Evolutionary conservation across 2,888 invertebrate species (phyloP), one percentile per base, ranked within the genome.

Genomic region (Tholera decimalis): DNA sequence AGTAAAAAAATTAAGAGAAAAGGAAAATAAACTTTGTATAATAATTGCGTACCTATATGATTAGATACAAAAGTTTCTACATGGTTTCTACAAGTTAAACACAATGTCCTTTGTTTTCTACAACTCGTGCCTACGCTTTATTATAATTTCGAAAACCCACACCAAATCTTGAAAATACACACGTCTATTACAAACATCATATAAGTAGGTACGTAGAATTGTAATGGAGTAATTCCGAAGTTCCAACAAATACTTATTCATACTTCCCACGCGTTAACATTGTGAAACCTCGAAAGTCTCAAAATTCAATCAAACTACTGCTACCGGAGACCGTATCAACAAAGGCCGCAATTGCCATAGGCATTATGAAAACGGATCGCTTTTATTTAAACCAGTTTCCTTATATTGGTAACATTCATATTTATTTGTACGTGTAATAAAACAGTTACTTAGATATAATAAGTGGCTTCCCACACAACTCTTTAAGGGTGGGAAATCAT

Each of bases 221-320:
- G 26, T 30, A 37, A 53, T 43, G 18, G 4, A 64, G 20, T 35
- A 7, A 53, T 66, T 30, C 5, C 7, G 2, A 44, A 44, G 15
- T 44, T 44, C 13, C n/a, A 20, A 44, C 54, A 24, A n/a, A n/a
- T 24, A 7, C 8, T 13, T 8, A 44, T 67, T 30, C n/a, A n/a
- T 24, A 7, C 8, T 13, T 8, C 35, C 43, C 18, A 44, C 64
- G 20, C 41, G 0, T n/a, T 64, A 30, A 33, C 11, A 15, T 15
- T 3, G 2, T 9, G 22, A 22, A 24, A 24, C 24, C 24, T 30
- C 54, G 15, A 13, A 30, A 50, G 26, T 22, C 5, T 35, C 22
- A 8, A 26, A 33, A 63, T 33, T 33, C 2, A 28, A 11, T 28
- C 1, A 9, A 26, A 8, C n/a, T 43, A 3, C 49, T 41, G 2